Evolutionary conservation across 2,797 vertebrate species (phyloP), one percentile per base, ranked within the genome.

Genomic region (Aldrovandia affinis): DNA sequence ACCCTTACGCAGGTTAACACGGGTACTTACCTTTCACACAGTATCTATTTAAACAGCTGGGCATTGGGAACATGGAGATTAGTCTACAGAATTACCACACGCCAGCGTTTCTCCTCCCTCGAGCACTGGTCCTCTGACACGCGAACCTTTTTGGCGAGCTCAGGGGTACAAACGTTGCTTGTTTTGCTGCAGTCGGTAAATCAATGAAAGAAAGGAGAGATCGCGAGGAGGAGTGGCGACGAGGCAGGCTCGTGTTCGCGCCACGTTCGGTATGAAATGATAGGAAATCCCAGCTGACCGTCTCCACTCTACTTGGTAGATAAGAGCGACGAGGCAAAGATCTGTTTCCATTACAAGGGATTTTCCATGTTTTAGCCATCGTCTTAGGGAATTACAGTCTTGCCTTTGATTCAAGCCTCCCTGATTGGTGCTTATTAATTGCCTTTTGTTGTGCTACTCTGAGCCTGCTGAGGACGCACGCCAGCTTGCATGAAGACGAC

Each of bases 401-500:
- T 25, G 36, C 3, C 68, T 39, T 20, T 73, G 68, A 73, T 39
- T 73, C 12, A 81, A 55, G 68, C 81, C 78, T 68, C 22, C 79
- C 30, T 70, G 84, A 75, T 75, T 85, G 83, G 59, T 47, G 0
- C 15, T 28, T 84, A 36, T 61, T 59, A 89, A 85, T 3, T 86
- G 81, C n/a, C 70, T 14, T 18, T 68, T 68, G 20, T 50, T 42
- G 75, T 85, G 81, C 61, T 81, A 86, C 68, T 89, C 85, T 90
- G 59, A 82, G 65, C 82, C 90, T 22, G 22, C 9, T 84, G 36
- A 14, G 1, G 61, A 9, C 28, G 85, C 44, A 80, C 85, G 65
- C 42, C 61, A 86, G 55, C 22, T 75, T 44, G 70, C 36, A 22
- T 9, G 39, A 42, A 22, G 14, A 75, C 4, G 4, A n/a, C 70